Percentiles rank a stretch among this genome's conserved stretches.
phyloP scores from a whole-genome alignment of 1,140 invertebrate genomes.

The Chelonus insularis region DNA sequence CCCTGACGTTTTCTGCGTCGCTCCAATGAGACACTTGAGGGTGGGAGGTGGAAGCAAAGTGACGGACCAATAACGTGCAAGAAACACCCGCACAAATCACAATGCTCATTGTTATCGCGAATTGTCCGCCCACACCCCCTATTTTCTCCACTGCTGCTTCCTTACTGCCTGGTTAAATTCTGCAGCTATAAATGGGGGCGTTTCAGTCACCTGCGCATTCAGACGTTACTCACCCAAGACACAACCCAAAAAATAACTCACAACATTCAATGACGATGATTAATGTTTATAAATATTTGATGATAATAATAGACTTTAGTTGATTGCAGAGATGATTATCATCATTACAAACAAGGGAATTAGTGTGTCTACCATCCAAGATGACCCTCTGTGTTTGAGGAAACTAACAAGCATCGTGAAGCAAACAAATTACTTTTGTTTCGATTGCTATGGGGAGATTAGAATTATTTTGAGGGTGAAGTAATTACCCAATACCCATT shows the following conservation, averaged over 20 bases:
- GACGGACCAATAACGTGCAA: conserved; percentile 48
- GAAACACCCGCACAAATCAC: conserved; percentile 59
- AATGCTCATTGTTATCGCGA: conserved; percentile 60
- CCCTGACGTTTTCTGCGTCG: conserved; percentile 6
- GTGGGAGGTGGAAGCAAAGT: conserved; percentile 38
- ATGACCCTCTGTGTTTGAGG: too few species aligned
- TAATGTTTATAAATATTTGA: too few species aligned
- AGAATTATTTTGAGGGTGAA: too few species aligned
- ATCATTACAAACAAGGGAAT: too few species aligned
- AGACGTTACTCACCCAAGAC: neutral
- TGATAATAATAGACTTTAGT: too few species aligned
- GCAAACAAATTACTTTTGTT: too few species aligned
- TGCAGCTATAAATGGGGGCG: neutral
- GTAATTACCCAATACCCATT: too few species aligned
- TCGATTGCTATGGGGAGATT: too few species aligned
- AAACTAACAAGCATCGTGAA: too few species aligned
- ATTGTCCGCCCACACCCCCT: conserved; percentile 52
- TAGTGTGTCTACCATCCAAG: too few species aligned
- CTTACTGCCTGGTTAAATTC: neutral
- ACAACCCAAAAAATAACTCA: neutral
- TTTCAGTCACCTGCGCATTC: neutral
- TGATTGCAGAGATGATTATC: too few species aligned
- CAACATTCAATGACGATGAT: too few species aligned
- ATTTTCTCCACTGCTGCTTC: neutral
- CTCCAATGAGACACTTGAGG: conserved; percentile 28